Percentiles rank a stretch among this genome's conserved stretches.
These are phyloP conservation scores for Dolichomitus sp. DNA, from an alignment of 2,888 invertebrate species.

Conservation along the genomic window DNA sequence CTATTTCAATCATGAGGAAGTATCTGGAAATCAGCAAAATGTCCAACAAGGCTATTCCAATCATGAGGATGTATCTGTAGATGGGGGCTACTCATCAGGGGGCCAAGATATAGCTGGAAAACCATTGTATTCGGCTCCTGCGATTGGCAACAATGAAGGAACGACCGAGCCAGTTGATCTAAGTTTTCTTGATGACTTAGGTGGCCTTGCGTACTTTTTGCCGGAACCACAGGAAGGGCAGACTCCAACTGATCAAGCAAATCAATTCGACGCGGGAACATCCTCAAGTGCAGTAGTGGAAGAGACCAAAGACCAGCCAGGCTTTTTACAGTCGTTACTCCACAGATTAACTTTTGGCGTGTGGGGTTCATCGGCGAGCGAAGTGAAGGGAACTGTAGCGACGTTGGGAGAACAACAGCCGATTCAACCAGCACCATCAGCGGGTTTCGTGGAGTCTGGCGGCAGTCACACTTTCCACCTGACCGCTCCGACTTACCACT, in stretches of 20 bases:
- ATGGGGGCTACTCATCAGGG: not conserved
- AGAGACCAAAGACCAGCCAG: slow-evolving; percentile 6
- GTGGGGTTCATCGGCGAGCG: slow-evolving; percentile 21
- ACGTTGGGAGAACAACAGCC: not conserved
- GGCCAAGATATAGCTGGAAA: not conserved
- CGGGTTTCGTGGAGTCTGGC: not conserved
- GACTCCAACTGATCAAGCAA: not conserved
- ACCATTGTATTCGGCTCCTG: not conserved
- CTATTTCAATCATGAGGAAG: not conserved
- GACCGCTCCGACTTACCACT: slow-evolving; percentile 40
- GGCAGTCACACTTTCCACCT: slow-evolving; percentile 24
- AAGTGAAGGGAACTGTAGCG: not conserved
- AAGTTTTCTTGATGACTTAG: slow-evolving; percentile 70
- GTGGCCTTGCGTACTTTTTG: slow-evolving; percentile 64
- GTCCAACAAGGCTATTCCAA: not conserved
- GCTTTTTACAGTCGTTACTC: slow-evolving; percentile 44
- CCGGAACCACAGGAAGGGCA: slow-evolving; percentile 56
- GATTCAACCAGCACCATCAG: slow-evolving; percentile 1
- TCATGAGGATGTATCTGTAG: not conserved
- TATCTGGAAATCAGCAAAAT: not conserved
- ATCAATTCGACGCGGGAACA: not conserved
- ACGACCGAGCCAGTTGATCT: slow-evolving; percentile 51
- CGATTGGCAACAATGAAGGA: not conserved
- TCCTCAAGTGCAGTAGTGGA: not conserved
- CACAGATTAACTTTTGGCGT: slow-evolving; percentile 50